phyloP scores from a whole-genome alignment of 2,113 vertebrate species.

The Eidolon helvum region DNA sequence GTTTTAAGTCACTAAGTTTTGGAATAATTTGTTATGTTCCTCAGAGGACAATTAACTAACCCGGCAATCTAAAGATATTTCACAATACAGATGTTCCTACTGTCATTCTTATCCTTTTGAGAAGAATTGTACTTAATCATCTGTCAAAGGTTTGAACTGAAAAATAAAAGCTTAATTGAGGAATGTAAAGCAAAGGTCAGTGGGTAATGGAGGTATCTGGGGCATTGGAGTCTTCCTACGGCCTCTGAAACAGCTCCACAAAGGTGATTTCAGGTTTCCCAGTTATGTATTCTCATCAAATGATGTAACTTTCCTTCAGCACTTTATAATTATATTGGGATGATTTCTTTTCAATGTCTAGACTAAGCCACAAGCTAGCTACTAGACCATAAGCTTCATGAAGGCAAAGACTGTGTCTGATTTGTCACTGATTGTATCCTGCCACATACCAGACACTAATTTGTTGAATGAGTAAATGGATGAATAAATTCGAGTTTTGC shows the following conservation, averaged over 20 bases:
- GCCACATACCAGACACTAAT: background rate
- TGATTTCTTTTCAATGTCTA: slow-evolving; percentile 33
- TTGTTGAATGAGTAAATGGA: slow-evolving; percentile 28
- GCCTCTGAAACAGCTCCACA: slow-evolving; percentile 5
- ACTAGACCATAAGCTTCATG: background rate
- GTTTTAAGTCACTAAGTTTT: background rate
- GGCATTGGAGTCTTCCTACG: background rate
- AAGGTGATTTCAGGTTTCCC: background rate
- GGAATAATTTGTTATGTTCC: background rate
- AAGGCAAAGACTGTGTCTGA: background rate
- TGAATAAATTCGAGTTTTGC: slow-evolving; percentile 38
- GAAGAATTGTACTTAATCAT: background rate
- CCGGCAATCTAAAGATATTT: background rate
- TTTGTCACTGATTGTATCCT: background rate
- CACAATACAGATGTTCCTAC: background rate
- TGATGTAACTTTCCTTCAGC: background rate
- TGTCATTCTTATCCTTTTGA: background rate
- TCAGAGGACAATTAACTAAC: slow-evolving; percentile 35
- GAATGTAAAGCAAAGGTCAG: background rate
- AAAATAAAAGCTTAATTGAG: slow-evolving; percentile 21
- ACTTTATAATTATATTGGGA: background rate
- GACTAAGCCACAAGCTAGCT: slow-evolving; percentile 13
- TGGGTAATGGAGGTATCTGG: background rate
- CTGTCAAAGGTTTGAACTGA: background rate
- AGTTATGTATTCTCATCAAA: background rate